Evolutionary conservation across 2,113 vertebrate species (phyloP).

Genomic region (Pseudolaguvia tuberculata): DNA sequence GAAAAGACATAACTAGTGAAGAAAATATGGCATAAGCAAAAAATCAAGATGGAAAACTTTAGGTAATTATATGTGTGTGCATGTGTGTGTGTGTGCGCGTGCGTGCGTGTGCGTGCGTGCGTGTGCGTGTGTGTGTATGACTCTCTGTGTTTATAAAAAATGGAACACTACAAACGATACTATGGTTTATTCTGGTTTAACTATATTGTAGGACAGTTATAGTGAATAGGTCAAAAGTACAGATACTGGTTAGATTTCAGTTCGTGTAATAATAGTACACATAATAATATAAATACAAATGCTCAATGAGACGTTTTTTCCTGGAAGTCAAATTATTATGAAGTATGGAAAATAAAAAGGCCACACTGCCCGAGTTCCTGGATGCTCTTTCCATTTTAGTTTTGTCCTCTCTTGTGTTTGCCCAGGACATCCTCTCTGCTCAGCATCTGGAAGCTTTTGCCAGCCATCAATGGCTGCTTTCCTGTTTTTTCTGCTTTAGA

Average conservation of each 20-base stretch:
- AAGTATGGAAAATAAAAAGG: not conserved
- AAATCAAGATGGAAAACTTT: conserved; percentile 48
- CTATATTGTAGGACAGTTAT: conserved; percentile 27
- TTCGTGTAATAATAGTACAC: not conserved
- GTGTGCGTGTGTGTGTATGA: not conserved
- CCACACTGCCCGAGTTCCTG: conserved; percentile 45
- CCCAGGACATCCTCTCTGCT: conserved; percentile 64
- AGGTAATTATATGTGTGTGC: conserved; percentile 8
- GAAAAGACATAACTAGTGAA: conserved; percentile 43
- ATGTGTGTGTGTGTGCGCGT: not conserved
- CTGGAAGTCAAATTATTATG: not conserved
- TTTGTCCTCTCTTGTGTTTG: conserved; percentile 44
- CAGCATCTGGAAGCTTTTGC: conserved; percentile 47
- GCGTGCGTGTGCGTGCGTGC: not conserved
- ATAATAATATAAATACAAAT: conserved; percentile 1
- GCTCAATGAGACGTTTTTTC: not conserved
- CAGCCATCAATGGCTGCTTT: conserved; percentile 46
- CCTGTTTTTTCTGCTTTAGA: conserved; percentile 51
- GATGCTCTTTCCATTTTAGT: conserved; percentile 31
- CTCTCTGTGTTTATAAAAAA: conserved; percentile 47
- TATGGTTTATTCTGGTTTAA: conserved; percentile 53
- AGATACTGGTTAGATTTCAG: not conserved
- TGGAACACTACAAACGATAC: conserved; percentile 47
- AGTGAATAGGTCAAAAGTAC: conserved; percentile 19
- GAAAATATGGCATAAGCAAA: conserved; percentile 1